These are phyloP conservation scores for Nephrotoma flavescens DNA, from an alignment of 2,888 invertebrate species.

Conservation along the genomic window DNA sequence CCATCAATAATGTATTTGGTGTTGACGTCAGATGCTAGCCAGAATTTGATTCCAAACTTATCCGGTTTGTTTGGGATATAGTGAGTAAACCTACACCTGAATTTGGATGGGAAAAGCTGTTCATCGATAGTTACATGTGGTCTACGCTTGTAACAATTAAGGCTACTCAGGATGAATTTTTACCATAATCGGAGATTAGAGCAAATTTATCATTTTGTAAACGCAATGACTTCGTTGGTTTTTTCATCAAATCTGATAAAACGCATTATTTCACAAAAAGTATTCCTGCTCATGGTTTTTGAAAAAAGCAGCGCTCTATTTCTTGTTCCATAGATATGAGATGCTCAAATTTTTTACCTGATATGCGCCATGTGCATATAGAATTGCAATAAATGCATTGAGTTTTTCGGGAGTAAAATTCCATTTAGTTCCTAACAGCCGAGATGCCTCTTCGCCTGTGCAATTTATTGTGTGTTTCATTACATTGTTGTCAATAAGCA, in stretches of 20 bases:
- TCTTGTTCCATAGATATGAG: not conserved
- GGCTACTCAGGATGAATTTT: not conserved
- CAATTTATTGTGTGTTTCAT: no score
- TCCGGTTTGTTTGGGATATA: not conserved
- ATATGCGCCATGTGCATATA: not conserved
- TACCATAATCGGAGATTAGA: no score
- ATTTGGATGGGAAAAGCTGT: not conserved
- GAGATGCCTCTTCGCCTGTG: no score
- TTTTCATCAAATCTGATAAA: not conserved
- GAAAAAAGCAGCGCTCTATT: not conserved
- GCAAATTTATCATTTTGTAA: not conserved
- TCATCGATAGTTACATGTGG: no score
- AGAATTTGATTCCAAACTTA: not conserved
- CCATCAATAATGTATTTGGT: conserved; percentile 12
- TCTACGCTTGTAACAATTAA: not conserved
- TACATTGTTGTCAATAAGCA: no score
- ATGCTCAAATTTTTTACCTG: not conserved
- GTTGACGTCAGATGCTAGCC: not conserved
- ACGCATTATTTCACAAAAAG: not conserved
- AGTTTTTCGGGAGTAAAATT: not conserved
- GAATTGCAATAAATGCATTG: not conserved
- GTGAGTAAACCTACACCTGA: not conserved
- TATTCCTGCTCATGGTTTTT: not conserved
- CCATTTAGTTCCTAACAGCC: not conserved
- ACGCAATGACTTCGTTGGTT: not conserved